Evolutionary conservation across 2,888 invertebrate species (phyloP), one percentile per base, ranked within the genome.

Genomic region (Dynastes grantii): DNA sequence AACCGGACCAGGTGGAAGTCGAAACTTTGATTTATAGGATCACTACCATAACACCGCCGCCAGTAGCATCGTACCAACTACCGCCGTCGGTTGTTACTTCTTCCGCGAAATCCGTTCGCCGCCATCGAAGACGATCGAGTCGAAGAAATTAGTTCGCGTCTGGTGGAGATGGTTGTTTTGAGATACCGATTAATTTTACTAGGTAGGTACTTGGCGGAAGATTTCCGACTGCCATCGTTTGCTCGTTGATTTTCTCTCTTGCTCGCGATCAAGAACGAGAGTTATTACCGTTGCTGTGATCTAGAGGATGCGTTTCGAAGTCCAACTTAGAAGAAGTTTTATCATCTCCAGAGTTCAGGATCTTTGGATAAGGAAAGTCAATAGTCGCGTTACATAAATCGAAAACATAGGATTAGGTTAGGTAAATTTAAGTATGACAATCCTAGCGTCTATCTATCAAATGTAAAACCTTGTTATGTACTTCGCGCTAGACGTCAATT

Each of bases 1-100:
- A 83, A 83, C 83, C 81, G 80, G 79, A 77, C 78, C 80, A 79
- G 81, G 78, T 80, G 80, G 78, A 81, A 80, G 76, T 76, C 79
- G 80, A 81, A 78, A 76, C 75, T 82, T 82, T 82, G 82, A 82
- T 82, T 82, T 82, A 82, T 81, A 65, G 45, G 58, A 51, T 45
- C 53, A 51, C 37, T 55, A 51, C 76, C 32, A 22, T 55, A 16
- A 67, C 32, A 22, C 63, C 55, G 65, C 67, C 76, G 53, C 53
- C 58, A 37, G 32, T 29, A 45, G 51, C 68, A 27, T 6, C n/a
- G 27, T 22, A 8, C 37, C 68, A 11, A 5, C 40, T 45, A 22
- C 9, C 53, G 29, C 71, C 53, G 29, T 55, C 71, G 29, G 27
- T 45, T 45, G 51, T 27, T 27, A 68, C 22, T 45, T 22, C 53